Evolutionary conservation across 1,140 invertebrate species (phyloP).

Genomic region (Neelides sp.): DNA sequence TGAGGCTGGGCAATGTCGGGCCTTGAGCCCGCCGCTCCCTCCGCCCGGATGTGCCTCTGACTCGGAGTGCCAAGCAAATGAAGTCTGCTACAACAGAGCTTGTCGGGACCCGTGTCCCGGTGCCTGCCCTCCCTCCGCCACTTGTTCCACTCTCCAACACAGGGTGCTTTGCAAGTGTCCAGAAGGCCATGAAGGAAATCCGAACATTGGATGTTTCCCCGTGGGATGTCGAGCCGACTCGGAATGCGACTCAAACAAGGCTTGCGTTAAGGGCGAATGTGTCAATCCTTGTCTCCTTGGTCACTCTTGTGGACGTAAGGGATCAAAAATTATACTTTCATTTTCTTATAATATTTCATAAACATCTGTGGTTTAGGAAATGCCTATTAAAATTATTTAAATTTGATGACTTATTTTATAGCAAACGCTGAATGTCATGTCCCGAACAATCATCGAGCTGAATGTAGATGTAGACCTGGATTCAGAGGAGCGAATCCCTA

Average conservation of each 20-base stretch:
- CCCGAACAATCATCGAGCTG: conserved; percentile 53
- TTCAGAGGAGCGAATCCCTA: conserved; percentile 62
- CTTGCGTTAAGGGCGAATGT: conserved; percentile 71
- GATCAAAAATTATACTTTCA: not conserved
- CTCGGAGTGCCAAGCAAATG: conserved; percentile 57
- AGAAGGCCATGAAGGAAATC: conserved; percentile 69
- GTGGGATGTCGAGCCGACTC: conserved; percentile 59
- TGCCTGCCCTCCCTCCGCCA: no score
- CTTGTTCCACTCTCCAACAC: no score
- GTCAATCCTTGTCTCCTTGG: conserved; percentile 65
- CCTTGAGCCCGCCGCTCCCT: conserved; percentile 49
- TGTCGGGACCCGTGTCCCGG: conserved; percentile 78
- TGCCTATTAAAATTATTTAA: not conserved
- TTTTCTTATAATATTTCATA: not conserved
- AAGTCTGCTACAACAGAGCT: conserved; percentile 69
- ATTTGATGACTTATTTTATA: not conserved
- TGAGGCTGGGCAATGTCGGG: conserved; percentile 56
- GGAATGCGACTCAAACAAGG: conserved; percentile 63
- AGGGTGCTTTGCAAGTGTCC: conserved; percentile 71
- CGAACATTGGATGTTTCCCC: conserved; percentile 59
- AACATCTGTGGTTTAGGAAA: no score
- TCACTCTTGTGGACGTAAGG: conserved; percentile 56
- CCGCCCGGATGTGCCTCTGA: conserved; percentile 61
- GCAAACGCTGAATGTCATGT: conserved; percentile 70
- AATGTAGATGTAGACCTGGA: conserved; percentile 65